A percentile compares a stretch with the other conserved stretches of the same genome.
These are phyloP conservation scores for Collichthys lucidus DNA, from an alignment of 2,113 vertebrate genomes.

Conservation along the genomic window DNA sequence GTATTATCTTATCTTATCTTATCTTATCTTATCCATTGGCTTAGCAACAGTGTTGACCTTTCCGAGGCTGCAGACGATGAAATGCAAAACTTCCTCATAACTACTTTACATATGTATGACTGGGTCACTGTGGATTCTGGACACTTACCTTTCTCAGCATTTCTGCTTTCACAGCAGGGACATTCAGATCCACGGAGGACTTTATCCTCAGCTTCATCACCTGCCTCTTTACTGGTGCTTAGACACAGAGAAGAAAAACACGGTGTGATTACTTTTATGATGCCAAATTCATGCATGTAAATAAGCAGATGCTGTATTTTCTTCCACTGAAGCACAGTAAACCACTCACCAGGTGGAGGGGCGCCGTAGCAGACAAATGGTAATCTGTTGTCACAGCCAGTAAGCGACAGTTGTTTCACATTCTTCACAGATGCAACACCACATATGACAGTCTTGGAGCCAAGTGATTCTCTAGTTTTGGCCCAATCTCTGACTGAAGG, in stretches of 20 bases:
- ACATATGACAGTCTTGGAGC: background rate
- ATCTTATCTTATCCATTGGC: too few species aligned
- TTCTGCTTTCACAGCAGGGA: constrained; percentile 27
- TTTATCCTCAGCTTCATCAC: constrained; percentile 27
- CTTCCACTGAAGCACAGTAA: background rate
- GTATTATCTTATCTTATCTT: too few species aligned
- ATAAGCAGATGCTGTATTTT: background rate
- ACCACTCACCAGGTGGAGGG: background rate
- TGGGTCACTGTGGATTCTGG: background rate
- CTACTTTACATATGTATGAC: background rate
- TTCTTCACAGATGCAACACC: accelerated
- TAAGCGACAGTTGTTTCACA: accelerated
- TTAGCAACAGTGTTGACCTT: background rate
- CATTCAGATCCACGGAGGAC: constrained; percentile 26
- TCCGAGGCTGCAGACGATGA: background rate
- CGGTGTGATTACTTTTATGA: background rate
- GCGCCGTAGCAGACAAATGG: constrained; percentile 26
- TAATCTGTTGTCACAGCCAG: background rate
- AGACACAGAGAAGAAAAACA: background rate
- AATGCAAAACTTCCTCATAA: background rate
- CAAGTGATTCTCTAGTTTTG: accelerated
- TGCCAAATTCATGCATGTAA: background rate
- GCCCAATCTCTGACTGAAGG: background rate
- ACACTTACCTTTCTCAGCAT: constrained; percentile 29
- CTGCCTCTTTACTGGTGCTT: background rate